Percentiles rank a stretch among this genome's conserved stretches.
Conservation (phyloP, 1,140 invertebrate genomes). For the Brachionus calyciflorus region DNA sequence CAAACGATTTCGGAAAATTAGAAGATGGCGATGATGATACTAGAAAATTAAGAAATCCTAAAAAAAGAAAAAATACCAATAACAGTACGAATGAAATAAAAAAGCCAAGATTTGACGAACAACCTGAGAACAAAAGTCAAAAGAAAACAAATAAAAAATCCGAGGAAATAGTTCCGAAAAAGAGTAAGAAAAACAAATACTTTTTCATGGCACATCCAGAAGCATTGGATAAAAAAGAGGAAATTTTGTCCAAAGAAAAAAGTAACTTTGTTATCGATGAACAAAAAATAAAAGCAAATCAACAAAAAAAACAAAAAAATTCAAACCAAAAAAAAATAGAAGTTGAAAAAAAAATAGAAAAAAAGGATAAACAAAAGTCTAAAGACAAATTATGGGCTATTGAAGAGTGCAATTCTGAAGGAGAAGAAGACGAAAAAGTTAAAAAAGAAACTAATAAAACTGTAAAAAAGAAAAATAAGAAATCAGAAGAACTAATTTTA, state of each 20-base stretch:
- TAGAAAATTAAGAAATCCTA: slow-evolving; percentile 11
- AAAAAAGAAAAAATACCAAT: slow-evolving; percentile 11
- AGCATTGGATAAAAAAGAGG: slow-evolving; percentile 31
- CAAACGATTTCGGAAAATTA: background rate
- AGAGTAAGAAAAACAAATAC: slow-evolving; percentile 47
- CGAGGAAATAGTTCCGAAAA: slow-evolving; percentile 17
- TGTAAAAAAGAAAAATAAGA: slow-evolving; percentile 33
- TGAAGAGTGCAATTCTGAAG: slow-evolving; percentile 19
- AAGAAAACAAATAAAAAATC: background rate
- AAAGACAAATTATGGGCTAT: background rate
- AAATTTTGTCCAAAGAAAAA: background rate
- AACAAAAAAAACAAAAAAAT: slow-evolving; percentile 12
- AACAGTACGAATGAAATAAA: background rate
- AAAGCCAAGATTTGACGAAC: background rate
- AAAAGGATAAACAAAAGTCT: too few species aligned
- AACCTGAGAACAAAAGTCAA: background rate
- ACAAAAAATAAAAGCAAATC: slow-evolving; percentile 19
- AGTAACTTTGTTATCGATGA: slow-evolving; percentile 39
- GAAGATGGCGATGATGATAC: slow-evolving; percentile 11
- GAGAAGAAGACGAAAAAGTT: slow-evolving; percentile 21
- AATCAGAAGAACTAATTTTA: background rate
- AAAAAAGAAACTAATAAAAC: background rate
- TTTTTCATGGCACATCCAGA: slow-evolving; percentile 46
- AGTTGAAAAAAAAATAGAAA: background rate
- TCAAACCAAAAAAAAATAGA: background rate